Evolutionary conservation across 2,888 invertebrate genomes (phyloP).

Genomic region (Aphidoletes aphidimyza): DNA sequence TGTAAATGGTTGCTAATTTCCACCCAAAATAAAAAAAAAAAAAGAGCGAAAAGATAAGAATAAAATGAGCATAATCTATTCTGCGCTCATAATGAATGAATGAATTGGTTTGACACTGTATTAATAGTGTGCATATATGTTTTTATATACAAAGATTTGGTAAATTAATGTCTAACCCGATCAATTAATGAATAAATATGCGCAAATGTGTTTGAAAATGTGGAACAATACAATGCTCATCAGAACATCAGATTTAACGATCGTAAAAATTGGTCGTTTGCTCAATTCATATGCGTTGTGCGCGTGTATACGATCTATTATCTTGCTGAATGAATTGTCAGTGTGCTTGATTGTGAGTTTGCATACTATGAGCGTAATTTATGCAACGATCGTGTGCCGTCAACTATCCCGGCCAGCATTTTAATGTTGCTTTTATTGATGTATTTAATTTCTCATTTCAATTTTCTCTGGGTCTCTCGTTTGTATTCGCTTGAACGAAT

Average conservation of each 20-base stretch:
- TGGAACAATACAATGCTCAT: neutral
- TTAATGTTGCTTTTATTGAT: neutral
- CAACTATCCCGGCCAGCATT: neutral
- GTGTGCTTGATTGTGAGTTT: no score
- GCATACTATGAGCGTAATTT: slow-evolving; percentile 29
- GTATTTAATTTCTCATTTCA: neutral
- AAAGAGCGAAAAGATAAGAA: neutral
- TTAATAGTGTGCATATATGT: neutral
- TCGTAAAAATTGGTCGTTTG: neutral
- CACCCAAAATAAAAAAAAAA: no score
- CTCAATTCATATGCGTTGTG: slow-evolving; percentile 13
- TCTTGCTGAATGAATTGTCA: neutral
- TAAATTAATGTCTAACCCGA: slow-evolving; percentile 48
- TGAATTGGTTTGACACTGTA: neutral
- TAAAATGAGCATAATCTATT: neutral
- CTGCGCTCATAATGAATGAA: neutral
- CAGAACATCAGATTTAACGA: neutral
- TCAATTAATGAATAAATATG: slow-evolving; percentile 34
- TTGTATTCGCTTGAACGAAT: neutral
- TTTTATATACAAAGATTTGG: neutral
- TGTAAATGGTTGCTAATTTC: no score
- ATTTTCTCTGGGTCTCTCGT: slow-evolving; percentile 6
- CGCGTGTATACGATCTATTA: neutral
- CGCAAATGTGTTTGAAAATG: neutral
- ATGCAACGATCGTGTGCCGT: slow-evolving; percentile 43